Evolutionary conservation across 2,797 vertebrate species (phyloP).

Genomic region (Bufotes viridis): DNA sequence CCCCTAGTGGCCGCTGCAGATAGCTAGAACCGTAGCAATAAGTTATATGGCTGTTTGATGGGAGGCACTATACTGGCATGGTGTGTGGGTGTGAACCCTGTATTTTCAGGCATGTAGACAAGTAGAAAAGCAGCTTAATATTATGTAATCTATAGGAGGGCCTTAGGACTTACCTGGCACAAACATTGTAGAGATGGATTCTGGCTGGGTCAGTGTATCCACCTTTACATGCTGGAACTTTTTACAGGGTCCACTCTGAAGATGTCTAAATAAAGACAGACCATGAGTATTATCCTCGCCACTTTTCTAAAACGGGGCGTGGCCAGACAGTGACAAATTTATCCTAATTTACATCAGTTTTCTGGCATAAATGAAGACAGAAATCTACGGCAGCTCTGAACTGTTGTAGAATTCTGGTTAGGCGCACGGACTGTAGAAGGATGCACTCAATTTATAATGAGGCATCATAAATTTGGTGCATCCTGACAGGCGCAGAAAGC

Average conservation of each 20-base stretch:
- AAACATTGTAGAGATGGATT: slow-evolving; percentile 84
- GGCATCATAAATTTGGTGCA: too few relatives aligned
- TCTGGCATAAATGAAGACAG: too few relatives aligned
- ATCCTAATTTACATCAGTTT: too few relatives aligned
- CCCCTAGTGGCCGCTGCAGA: not conserved
- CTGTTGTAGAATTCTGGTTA: too few relatives aligned
- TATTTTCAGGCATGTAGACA: not conserved
- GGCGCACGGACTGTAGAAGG: too few relatives aligned
- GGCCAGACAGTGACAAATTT: too few relatives aligned
- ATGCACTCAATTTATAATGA: too few relatives aligned
- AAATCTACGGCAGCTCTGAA: too few relatives aligned
- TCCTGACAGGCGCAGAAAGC: too few relatives aligned
- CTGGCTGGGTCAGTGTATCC: slow-evolving; percentile 91
- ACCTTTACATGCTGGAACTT: slow-evolving; percentile 95
- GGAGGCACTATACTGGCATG: not conserved
- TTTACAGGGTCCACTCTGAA: slow-evolving; percentile 88
- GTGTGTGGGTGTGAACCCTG: too few relatives aligned
- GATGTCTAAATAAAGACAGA: slow-evolving; percentile 76
- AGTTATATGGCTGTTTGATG: not conserved
- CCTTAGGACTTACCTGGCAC: slow-evolving; percentile 84
- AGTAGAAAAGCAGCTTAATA: not conserved
- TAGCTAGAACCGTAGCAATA: not conserved
- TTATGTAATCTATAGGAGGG: not conserved
- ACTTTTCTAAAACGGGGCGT: too few relatives aligned
- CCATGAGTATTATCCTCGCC: not conserved